Conservation (phyloP, 2,113 vertebrate genomes). For the Calyptommatus sinebrachiatus region DNA sequence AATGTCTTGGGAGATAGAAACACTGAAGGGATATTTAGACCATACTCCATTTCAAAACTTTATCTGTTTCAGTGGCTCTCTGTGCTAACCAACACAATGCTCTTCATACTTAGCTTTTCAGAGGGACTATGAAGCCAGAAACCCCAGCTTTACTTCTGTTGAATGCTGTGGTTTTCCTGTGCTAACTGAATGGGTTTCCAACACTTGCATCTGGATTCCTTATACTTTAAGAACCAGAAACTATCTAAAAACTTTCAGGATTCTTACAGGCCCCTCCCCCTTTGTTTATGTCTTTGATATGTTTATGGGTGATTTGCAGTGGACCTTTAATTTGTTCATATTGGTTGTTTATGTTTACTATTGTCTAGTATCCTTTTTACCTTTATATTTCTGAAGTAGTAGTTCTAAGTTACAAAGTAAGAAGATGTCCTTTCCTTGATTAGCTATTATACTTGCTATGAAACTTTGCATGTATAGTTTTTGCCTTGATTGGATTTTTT, state of each 20-base stretch:
- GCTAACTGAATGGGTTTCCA: not conserved
- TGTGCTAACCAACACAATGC: no score
- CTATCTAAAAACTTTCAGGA: not conserved
- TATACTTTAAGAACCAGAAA: not conserved
- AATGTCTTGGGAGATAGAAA: no score
- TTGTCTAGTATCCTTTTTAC: not conserved
- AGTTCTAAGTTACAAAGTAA: not conserved
- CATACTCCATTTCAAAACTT: no score
- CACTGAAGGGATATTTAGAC: no score
- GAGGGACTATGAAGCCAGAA: no score
- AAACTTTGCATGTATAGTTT: no score
- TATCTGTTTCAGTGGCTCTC: no score
- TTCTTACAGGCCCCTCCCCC: not conserved
- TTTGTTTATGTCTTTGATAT: no score
- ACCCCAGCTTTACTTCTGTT: no score
- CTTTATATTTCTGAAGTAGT: not conserved
- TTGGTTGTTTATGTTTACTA: not conserved
- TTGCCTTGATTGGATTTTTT: not conserved
- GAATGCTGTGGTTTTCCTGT: no score
- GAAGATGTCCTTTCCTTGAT: not conserved
- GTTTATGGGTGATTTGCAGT: no score
- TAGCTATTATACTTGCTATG: not conserved
- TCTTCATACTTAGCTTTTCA: no score
- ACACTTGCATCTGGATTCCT: not conserved
- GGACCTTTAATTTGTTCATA: not conserved